Evolutionary conservation across 2,113 vertebrate genomes (phyloP).

Genomic region (rat (Rattus norvegicus)): GRCr8 NC_086026.1:36695501-36696000

Average conservation of each 20-base stretch:
- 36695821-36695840: neutral
- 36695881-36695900: neutral
- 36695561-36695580: neutral
- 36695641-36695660: neutral
- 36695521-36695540: neutral
- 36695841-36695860: neutral
- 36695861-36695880: neutral
- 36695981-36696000: neutral
- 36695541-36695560: neutral
- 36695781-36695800: neutral
- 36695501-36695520: no score
- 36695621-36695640: neutral
- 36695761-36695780: neutral
- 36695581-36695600: neutral
- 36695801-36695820: neutral
- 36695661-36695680: neutral
- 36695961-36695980: neutral
- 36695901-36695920: neutral
- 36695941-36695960: neutral
- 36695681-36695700: neutral
- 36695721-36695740: no score
- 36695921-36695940: neutral
- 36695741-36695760: neutral
- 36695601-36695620: neutral
- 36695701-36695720: neutral